Evolutionary conservation across 2,888 invertebrate species (phyloP).

Genomic region (Tachina fera): DNA sequence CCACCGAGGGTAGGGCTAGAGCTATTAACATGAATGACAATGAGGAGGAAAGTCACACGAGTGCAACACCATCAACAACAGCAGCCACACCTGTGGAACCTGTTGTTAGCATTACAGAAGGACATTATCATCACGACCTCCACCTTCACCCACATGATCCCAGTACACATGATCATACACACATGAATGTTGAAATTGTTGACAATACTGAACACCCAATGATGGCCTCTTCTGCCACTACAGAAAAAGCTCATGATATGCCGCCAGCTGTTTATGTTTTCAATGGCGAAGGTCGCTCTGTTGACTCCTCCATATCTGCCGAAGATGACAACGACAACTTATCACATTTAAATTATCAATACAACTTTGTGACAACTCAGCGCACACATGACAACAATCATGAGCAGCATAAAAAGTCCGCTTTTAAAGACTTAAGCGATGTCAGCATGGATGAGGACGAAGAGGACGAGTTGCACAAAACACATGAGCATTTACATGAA

Average conservation of each 20-base stretch:
- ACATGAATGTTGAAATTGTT: slow-evolving; percentile 12
- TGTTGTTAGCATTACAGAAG: slow-evolving; percentile 78
- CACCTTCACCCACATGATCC: slow-evolving; percentile 56
- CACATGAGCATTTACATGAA: slow-evolving; percentile 55
- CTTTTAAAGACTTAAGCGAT: slow-evolving; percentile 87
- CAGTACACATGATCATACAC: slow-evolving; percentile 16
- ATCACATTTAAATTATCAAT: slow-evolving; percentile 72
- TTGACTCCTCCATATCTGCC: slow-evolving; percentile 72
- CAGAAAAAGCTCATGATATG: slow-evolving; percentile 67
- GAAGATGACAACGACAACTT: slow-evolving; percentile 73
- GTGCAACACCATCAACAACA: slow-evolving; percentile 48
- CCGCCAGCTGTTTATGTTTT: slow-evolving; percentile 74
- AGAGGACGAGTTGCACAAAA: slow-evolving; percentile 74
- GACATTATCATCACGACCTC: slow-evolving; percentile 71
- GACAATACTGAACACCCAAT: slow-evolving; percentile 58
- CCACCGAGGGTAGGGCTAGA: slow-evolving; percentile 77
- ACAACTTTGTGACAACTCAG: slow-evolving; percentile 76
- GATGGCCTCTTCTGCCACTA: slow-evolving; percentile 56
- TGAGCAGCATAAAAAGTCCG: slow-evolving; percentile 73
- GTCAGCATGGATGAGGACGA: slow-evolving; percentile 87
- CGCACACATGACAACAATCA: slow-evolving; percentile 65
- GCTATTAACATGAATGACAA: slow-evolving; percentile 78
- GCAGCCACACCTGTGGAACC: slow-evolving; percentile 70
- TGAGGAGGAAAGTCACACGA: slow-evolving; percentile 49
- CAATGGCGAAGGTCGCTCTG: slow-evolving; percentile 78